Conservation (phyloP, 1,140 invertebrate species). For the Asobara japonica region DNA sequence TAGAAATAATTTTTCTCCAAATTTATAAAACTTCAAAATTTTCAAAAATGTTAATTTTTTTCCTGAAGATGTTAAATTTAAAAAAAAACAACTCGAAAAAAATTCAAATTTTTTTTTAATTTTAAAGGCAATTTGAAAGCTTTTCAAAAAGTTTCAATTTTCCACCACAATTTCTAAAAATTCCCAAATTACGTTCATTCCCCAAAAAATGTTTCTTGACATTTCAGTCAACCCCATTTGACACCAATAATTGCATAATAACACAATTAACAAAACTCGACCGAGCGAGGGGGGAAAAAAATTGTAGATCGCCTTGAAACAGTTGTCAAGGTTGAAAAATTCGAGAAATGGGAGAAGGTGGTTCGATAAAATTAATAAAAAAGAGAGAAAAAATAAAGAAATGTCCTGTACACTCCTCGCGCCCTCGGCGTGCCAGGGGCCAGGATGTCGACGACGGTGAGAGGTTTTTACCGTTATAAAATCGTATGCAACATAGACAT, state of each 20-base stretch:
- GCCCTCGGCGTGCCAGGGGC: constrained; percentile 33
- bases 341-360: constrained; percentile 8
- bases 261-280: background rate
- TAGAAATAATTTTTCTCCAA: too few species aligned
- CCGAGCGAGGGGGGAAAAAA: background rate
- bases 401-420: background rate
- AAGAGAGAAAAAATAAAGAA: too few species aligned
- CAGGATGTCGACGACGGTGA: constrained; percentile 33
- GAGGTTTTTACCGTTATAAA: constrained; percentile 39
- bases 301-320: background rate
- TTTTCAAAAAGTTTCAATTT: too few species aligned
- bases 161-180: too few species aligned
- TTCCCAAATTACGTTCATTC: too few species aligned
- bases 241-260: background rate
- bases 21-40: too few species aligned
- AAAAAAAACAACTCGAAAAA: too few species aligned
- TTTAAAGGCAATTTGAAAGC: too few species aligned
- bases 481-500: constrained; percentile 28
- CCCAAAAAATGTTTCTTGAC: too few species aligned
- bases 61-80: too few species aligned
- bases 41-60: too few species aligned
- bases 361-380: background rate
- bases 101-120: too few species aligned
- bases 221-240: background rate
- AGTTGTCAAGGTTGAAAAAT: constrained; percentile 2